Evolutionary conservation across 2,888 invertebrate species (phyloP).

Genomic region (Dynastes hyllus): DNA sequence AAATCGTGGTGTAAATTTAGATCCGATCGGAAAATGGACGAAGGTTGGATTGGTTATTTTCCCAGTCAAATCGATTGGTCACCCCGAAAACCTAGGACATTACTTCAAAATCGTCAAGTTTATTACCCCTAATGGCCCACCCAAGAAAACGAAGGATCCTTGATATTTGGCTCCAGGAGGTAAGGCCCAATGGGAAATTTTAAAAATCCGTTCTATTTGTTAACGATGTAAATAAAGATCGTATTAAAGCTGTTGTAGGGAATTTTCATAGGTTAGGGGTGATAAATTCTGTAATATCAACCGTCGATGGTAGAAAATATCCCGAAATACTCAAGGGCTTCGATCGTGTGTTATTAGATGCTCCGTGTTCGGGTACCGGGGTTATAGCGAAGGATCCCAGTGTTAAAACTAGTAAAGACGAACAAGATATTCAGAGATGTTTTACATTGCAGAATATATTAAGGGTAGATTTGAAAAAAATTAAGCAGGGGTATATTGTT

Average conservation of each 20-base stretch:
- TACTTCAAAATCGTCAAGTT: constrained; percentile 97
- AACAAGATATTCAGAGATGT: constrained; percentile 92
- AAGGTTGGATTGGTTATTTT: constrained; percentile 94
- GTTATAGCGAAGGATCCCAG: constrained; percentile 98
- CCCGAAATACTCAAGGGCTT: constrained; percentile 91
- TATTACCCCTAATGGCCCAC: constrained; percentile 98
- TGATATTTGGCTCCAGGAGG: constrained; percentile 99
- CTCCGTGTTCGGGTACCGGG: constrained; percentile 98
- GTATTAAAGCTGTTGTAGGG: constrained; percentile 93
- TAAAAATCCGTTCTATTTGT: constrained; percentile 95
- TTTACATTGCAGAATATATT: constrained; percentile 96
- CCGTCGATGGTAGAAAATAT: constrained; percentile 92
- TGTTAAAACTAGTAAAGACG: constrained; percentile 94
- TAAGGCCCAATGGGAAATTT: too few species aligned
- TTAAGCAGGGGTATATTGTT: constrained; percentile 96
- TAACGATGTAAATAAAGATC: constrained; percentile 94
- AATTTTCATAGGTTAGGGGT: constrained; percentile 98
- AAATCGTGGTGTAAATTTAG: constrained; percentile 97
- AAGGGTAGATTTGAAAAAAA: too few species aligned
- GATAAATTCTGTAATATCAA: constrained; percentile 92
- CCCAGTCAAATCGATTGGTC: constrained; percentile 97
- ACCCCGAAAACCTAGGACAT: constrained; percentile 98
- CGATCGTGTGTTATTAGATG: constrained; percentile 96
- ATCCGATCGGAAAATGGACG: constrained; percentile 97
- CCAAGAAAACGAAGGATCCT: constrained; percentile 97